A percentile compares a stretch with the other conserved stretches of the same genome.
These are phyloP conservation scores for Chironex yamaguchii DNA, from an alignment of 30 jellyfish, hydroid and myxozoan genomes.

Conservation along the genomic window DNA sequence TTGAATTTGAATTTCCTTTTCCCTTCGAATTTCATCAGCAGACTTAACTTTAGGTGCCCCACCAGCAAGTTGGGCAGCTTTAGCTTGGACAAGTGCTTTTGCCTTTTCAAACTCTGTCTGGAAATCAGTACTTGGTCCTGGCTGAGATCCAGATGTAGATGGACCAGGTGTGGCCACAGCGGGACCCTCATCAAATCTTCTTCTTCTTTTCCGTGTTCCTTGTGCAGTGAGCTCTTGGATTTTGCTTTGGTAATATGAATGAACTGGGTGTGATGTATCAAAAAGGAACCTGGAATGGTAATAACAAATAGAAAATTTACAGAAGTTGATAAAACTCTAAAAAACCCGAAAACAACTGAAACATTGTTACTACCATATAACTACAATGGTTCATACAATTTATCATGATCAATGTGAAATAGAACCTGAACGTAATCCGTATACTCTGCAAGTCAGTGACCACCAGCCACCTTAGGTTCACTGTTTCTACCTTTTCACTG, in stretches of 20 bases:
- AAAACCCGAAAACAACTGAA: too few relatives aligned
- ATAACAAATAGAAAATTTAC: background rate
- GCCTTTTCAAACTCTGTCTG: constrained; percentile 89
- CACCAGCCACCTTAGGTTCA: too few relatives aligned
- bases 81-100: constrained; percentile 85
- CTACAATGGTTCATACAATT: too few relatives aligned
- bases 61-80: constrained; percentile 77
- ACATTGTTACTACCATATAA: too few relatives aligned
- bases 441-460: too few relatives aligned
- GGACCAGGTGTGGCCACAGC: constrained; percentile 46
- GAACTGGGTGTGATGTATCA: constrained; percentile 77
- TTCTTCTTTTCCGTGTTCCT: constrained; percentile 55
- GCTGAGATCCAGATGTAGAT: constrained; percentile 17
- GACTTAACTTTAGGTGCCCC: too few relatives aligned
- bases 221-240: constrained; percentile 3
- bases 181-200: constrained; percentile 69
- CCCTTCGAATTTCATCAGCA: constrained; percentile 38
- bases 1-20: constrained; percentile 76
- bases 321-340: too few relatives aligned
- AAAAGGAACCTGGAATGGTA: constrained; percentile 62
- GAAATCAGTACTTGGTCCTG: constrained; percentile 59
- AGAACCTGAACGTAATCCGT: too few relatives aligned
- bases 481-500: too few relatives aligned
- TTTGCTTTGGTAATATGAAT: constrained; percentile 17
- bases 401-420: too few relatives aligned